Evolutionary conservation across 2,797 vertebrate species (phyloP).

Genomic region (Propithecus perrieri): DNA sequence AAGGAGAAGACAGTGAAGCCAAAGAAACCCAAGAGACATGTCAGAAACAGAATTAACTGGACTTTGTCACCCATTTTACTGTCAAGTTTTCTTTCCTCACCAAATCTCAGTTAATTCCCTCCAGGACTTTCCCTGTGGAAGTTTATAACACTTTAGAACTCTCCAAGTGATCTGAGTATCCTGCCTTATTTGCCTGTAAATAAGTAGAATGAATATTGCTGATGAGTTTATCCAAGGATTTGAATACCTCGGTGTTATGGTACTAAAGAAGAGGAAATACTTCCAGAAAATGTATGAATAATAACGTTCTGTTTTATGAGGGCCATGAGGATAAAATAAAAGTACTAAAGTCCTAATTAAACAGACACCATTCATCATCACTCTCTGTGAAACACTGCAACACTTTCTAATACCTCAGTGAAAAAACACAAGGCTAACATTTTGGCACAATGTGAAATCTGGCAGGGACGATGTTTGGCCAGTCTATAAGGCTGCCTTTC

Average conservation of each 20-base stretch:
- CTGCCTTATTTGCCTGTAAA: constrained; percentile 34
- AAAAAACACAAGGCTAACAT: constrained; percentile 23
- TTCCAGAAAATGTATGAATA: neutral
- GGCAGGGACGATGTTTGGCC: neutral
- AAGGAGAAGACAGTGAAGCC: neutral
- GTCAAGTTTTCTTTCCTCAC: neutral
- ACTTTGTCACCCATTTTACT: neutral
- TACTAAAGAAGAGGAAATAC: constrained; percentile 26
- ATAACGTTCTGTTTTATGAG: constrained; percentile 4
- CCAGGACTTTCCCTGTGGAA: neutral
- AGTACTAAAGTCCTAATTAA: neutral
- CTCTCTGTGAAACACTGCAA: neutral
- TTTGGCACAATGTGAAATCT: neutral
- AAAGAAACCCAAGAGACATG: neutral
- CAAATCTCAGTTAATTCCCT: neutral
- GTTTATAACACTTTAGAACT: neutral
- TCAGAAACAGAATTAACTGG: neutral
- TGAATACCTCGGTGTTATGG: neutral
- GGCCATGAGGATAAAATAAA: neutral
- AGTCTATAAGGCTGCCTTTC: neutral
- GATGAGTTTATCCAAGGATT: constrained; percentile 25
- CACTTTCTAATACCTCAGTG: neutral
- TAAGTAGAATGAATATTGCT: constrained; percentile 10
- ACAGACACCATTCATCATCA: neutral
- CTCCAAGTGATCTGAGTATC: neutral